These are phyloP conservation scores for Alloplasta piceator DNA, from an alignment of 2,888 invertebrate genomes.

Conservation along the genomic window DNA sequence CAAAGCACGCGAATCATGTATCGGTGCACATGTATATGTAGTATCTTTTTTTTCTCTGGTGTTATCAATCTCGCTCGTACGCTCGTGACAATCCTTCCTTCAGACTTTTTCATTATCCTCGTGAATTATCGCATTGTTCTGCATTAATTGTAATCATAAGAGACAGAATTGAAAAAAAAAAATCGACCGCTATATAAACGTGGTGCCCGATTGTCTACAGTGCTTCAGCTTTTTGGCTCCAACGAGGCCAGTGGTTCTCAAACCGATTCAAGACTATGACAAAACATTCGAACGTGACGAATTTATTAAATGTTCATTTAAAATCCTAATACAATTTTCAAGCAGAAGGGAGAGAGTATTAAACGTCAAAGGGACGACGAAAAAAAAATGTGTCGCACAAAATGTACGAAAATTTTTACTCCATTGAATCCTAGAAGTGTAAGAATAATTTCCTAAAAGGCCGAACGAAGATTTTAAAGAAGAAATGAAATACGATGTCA, in stretches of 20 bases:
- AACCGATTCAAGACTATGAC: not conserved
- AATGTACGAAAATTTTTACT: too few relatives aligned
- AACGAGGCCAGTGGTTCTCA: slow-evolving; percentile 68
- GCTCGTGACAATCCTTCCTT: slow-evolving; percentile 28
- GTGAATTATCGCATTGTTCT: not conserved
- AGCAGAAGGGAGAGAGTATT: too few relatives aligned
- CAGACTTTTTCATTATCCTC: not conserved
- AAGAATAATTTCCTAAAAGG: too few relatives aligned
- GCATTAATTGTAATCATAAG: not conserved
- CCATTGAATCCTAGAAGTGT: too few relatives aligned
- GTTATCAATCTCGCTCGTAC: slow-evolving; percentile 68
- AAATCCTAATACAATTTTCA: too few relatives aligned
- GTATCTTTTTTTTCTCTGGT: slow-evolving; percentile 46
- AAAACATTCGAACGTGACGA: too few relatives aligned
- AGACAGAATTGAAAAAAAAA: not conserved
- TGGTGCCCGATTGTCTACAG: slow-evolving; percentile 23
- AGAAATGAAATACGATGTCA: too few relatives aligned
- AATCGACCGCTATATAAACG: slow-evolving; percentile 22
- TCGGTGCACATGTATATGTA: slow-evolving; percentile 29
- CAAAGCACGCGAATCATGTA: too few relatives aligned
- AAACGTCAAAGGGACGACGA: too few relatives aligned
- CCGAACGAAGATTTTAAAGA: too few relatives aligned
- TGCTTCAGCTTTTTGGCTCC: slow-evolving; percentile 59
- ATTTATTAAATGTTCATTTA: too few relatives aligned
- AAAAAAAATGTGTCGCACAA: too few relatives aligned